phyloP scores from a whole-genome alignment of 2,113 vertebrate species.

The Halcyon senegalensis region DNA sequence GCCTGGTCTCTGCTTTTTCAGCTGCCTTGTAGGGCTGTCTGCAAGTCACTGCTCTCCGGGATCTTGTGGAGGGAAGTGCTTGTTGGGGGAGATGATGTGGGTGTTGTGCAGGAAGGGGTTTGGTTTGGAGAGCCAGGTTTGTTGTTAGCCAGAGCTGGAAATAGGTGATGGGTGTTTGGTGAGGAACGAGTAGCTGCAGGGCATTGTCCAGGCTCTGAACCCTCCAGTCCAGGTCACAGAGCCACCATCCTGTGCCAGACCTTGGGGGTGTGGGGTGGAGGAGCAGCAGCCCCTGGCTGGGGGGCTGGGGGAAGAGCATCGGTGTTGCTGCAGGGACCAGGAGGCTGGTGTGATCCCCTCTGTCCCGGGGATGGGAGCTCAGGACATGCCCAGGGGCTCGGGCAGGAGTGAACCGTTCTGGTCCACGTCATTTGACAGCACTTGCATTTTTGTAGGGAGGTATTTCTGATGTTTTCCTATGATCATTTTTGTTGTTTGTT shows the following conservation, averaged over 20 bases:
- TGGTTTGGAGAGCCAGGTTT: not conserved
- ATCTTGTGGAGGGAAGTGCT: not conserved
- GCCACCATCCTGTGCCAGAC: not conserved
- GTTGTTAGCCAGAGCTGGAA: not conserved
- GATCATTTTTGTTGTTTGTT: not conserved
- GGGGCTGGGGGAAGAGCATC: not conserved
- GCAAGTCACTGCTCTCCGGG: not conserved
- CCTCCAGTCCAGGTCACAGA: not conserved
- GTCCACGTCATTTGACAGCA: rapidly evolving
- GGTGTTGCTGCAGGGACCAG: rapidly evolving
- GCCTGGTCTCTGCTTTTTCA: not conserved
- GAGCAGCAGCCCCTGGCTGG: not conserved
- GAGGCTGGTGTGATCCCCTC: not conserved
- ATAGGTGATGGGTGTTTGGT: not conserved
- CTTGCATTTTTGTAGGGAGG: rapidly evolving
- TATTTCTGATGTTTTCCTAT: not conserved
- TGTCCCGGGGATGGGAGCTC: not conserved
- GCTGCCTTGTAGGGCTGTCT: not conserved
- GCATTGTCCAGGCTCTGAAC: not conserved
- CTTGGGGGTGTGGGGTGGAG: not conserved
- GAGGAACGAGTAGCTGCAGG: not conserved
- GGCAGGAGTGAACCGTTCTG: not conserved
- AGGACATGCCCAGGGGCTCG: rapidly evolving
- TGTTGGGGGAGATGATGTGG: not conserved
- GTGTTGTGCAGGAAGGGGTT: not conserved